Evolutionary conservation across 1,140 invertebrate genomes (phyloP), one percentile per base, ranked within the genome.

Genomic region (Drosophila arawakana): DNA sequence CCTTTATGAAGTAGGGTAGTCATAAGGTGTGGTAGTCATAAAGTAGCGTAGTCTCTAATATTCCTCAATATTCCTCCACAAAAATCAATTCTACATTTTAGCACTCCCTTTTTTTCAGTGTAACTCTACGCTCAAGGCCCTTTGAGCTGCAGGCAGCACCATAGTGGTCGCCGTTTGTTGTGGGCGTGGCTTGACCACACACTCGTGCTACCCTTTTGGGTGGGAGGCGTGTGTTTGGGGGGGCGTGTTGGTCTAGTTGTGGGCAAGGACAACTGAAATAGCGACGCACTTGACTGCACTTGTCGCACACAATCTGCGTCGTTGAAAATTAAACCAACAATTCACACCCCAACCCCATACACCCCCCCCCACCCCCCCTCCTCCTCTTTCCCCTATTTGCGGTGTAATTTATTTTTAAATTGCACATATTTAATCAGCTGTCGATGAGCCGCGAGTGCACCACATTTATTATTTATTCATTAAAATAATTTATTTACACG

Each of bases 381-480:
- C n/a, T n/a, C n/a, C n/a, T n/a, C n/a, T 15, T 55, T 10, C 18
- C 54, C 13, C 37, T 18, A 21, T 49, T 76, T 30, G 18, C 15
- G 13, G 25, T 52, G 57, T 63, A 65, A 66, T 81, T 85, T 81
- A 85, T 85, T 81, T 85, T 82, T 78, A 78, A 86, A 85, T 63
- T 72, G 67, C 75, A 77, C 50, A 76, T 81, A 79, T 88, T 85
- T 85, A 82, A 88, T 76, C 83, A 85, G 77, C 79, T 85, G 82
- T 54, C 34, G 3, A 35, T 9, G 50, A 37, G n/a, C 34, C 7
- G 25, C 5, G 2, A 13, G 8, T n/a, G 25, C 6, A 30, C 25
- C 25, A 52, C 7, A 13, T 25, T 13, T 34, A 15, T 54, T 25
- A 39, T 39, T 57, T 57, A 18, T 41, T 5, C 37, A 57, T 35